Percentiles rank a stretch among this genome's conserved stretches.
Conservation (phyloP, 2,888 invertebrate genomes). For the Pseudeuparius sepicola region DNA sequence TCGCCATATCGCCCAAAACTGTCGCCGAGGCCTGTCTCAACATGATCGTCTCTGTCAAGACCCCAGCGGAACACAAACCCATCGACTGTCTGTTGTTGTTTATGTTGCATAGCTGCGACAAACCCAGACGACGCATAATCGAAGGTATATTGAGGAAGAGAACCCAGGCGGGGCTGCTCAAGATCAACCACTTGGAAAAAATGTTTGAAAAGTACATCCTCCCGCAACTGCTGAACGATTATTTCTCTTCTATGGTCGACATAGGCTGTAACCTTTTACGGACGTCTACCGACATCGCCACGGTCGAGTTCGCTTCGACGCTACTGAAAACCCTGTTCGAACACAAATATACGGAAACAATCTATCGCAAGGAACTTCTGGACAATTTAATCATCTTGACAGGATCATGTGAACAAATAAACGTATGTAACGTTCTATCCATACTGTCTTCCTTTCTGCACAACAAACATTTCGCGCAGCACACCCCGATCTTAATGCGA, state of each 20-base stretch:
- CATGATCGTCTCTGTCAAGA: slow-evolving; percentile 44
- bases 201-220: slow-evolving; percentile 46
- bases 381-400: slow-evolving; percentile 30
- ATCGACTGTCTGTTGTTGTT: slow-evolving; percentile 58
- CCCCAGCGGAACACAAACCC: slow-evolving; percentile 48
- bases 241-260: slow-evolving; percentile 46
- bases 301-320: slow-evolving; percentile 49
- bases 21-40: slow-evolving; percentile 49
- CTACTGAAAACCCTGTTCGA: slow-evolving; percentile 46
- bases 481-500: slow-evolving; percentile 50
- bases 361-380: slow-evolving; percentile 32
- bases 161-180: slow-evolving; percentile 50
- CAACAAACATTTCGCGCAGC: slow-evolving; percentile 44
- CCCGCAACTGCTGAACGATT: slow-evolving; percentile 41
- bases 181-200: slow-evolving; percentile 46
- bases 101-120: slow-evolving; percentile 51
- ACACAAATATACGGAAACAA: slow-evolving; percentile 27
- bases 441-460: slow-evolving; percentile 27
- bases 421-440: slow-evolving; percentile 26
- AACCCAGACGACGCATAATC: slow-evolving; percentile 49
- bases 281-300: slow-evolving; percentile 40
- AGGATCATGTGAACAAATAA: slow-evolving; percentile 29
- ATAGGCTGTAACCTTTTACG: slow-evolving; percentile 47
- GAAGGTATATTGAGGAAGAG: slow-evolving; percentile 54
- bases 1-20: slow-evolving; percentile 46